Evolutionary conservation across 2,113 vertebrate species (phyloP).

Genomic region (Chelonoidis abingdonii): DNA sequence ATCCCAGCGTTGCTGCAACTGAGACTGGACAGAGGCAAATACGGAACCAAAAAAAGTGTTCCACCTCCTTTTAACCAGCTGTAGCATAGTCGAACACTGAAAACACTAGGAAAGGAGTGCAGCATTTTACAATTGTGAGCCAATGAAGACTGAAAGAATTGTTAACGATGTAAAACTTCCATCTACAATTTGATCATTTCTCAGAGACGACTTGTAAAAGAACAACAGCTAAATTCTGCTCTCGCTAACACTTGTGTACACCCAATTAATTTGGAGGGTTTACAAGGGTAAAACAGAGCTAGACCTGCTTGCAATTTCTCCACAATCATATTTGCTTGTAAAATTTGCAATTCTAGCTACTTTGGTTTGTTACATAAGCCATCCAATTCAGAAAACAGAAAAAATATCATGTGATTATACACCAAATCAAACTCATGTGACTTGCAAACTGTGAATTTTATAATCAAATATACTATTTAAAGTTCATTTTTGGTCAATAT

Average conservation of each 20-base stretch:
- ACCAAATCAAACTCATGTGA: not conserved
- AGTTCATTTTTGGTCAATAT: constrained; percentile 26
- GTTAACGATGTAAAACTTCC: not conserved
- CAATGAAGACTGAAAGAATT: not conserved
- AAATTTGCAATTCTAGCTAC: not conserved
- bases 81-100: not conserved
- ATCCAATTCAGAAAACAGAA: not conserved
- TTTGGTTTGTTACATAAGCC: not conserved
- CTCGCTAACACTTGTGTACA: not conserved
- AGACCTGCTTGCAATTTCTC: not conserved
- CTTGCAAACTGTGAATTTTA: not conserved
- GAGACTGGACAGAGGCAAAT: not conserved
- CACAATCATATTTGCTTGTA: rapidly evolving
- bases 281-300: not conserved
- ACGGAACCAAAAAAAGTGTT: not conserved
- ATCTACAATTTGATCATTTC: not conserved
- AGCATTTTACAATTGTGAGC: not conserved
- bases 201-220: not conserved
- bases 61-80: not conserved
- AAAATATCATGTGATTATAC: not conserved
- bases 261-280: not conserved
- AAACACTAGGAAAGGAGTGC: not conserved
- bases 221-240: not conserved
- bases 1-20: not conserved
- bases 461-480: not conserved